Evolutionary conservation across 1,140 invertebrate species (phyloP), one percentile per base, ranked within the genome.

Genomic region (Phocides pigmalion): DNA sequence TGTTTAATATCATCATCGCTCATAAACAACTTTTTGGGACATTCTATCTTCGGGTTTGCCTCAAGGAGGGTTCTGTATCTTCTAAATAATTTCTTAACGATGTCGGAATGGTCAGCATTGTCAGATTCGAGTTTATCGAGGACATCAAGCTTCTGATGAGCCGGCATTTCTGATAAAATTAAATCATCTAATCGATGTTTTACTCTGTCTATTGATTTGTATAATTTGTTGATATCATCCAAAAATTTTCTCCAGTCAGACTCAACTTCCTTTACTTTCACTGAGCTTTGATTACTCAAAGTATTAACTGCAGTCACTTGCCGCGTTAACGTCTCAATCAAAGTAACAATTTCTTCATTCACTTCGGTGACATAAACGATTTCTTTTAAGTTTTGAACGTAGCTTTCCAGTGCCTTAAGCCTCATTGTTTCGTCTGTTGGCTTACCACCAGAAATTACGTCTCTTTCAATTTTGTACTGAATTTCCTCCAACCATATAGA

Each of bases 401-500:
- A 76, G 35, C 72, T 81, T 74, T 87, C 74, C 49, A 91, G 50
- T 9, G 70, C 54, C 49, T 79, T 79, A 4, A 91, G 58, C 15
- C 82, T 75, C 65, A 82, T 78, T 64, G 64, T 74, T 66, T 90
- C 79, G 64, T 89, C 66, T 17, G 42, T 66, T 22, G 73, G 20
- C 65, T 74, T 80, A 62, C 68, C 32, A 65, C 83, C 41, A 61
- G 75, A 19, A 28, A 81, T 44, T 47, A 83, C 75, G 81, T 92
- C 68, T 77, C 74, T 61, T 63, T 95, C 95, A 5, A 97, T 95
- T 74, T 94, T 94, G 68, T 96, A 96, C 83, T 97, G 96, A 66
- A 97, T 96, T 16, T 94, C 96, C 89, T 97, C 95, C 32, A 97
- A 79, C 95, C 96, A 97, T 15, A 94, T 94, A 0, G 95, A 95